Base-by-base conservation (phyloP, 2,797 vertebrate genomes). In the Rallus crepitans region DNA sequence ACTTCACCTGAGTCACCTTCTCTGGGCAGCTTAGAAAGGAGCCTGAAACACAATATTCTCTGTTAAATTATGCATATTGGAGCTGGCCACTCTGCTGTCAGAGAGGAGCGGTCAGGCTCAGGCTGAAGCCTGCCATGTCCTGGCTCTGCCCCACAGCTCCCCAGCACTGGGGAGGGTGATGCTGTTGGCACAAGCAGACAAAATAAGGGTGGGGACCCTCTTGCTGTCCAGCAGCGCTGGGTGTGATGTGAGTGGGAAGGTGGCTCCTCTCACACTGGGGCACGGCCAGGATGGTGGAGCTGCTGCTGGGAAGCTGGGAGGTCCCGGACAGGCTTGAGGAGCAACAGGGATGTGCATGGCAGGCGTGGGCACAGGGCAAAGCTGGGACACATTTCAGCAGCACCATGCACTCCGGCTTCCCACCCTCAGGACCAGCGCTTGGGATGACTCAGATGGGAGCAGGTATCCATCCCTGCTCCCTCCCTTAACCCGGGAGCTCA, bases 381-480 rank as follows among this genome's bases (percentile, higher is more conserved):
- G 5, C 37, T 11, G 28, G 69, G 27, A 31, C 16, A 17, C 6
- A 2, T 12, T 56, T 42, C 39, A 16, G 8, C 10, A 21, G 12
- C 27, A 7, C 24, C 6, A 5, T 13, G 21, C 0, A 0, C 40
- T 27, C 8, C 7, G 9, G 11, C 24, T 65, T 18, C 45, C 63
- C 64, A 25, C 1, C 45, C n/a, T 3, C 0, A 0, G 15, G 27
- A 6, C 15, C 60, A 15, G 28, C 16, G 3, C 28, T 23, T 21
- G 1, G 3, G 37, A 48, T 48, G 47, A 48, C 21, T 48, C 21
- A 7, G 47, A 23, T 35, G 40, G 35, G 39, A 59, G 25, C 1
- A 3, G 56, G 47, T 61, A 33, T 39, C 39, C 53, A 37, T 42
- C 52, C 42, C 78, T 15, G 21, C 50, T 66, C 24, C 30, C 48